Conservation (phyloP, 2,113 vertebrate genomes). For the Xiphias gladius region DNA sequence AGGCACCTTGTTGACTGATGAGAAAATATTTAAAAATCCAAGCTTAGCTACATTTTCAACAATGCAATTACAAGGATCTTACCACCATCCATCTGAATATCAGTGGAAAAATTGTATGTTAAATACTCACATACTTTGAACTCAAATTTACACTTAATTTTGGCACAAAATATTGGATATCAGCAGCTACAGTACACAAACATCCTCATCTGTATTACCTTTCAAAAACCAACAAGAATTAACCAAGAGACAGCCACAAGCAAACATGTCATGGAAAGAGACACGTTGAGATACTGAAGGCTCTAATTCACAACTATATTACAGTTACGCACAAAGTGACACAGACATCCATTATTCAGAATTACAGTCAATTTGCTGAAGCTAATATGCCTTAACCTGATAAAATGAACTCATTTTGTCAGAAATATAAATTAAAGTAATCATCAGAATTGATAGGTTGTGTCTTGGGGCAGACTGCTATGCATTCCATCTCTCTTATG, state of each 20-base stretch:
- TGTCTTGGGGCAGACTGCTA: slow-evolving; percentile 48
- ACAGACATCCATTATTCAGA: slow-evolving; percentile 45
- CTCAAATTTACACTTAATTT: neutral
- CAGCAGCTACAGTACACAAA: neutral
- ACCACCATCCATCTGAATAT: neutral
- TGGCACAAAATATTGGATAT: neutral
- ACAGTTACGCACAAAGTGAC: slow-evolving; percentile 18
- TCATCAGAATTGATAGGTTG: slow-evolving; percentile 51
- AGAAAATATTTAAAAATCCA: neutral
- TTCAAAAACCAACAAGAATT: neutral
- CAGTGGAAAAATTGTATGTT: neutral
- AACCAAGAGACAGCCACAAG: neutral
- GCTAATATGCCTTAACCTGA: slow-evolving; percentile 53
- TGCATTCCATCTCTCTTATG: slow-evolving; percentile 46
- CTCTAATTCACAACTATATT: slow-evolving; percentile 12
- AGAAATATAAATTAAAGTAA: slow-evolving; percentile 61
- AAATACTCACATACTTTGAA: neutral
- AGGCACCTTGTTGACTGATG: slow-evolving; percentile 1
- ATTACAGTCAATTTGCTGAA: slow-evolving; percentile 62
- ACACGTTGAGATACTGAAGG: neutral
- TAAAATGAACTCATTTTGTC: slow-evolving; percentile 49
- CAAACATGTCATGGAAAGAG: neutral
- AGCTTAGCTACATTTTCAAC: neutral
- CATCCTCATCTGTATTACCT: neutral
- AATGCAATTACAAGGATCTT: neutral